A percentile compares a stretch with the other conserved stretches of the same genome.
Conservation (phyloP, 2,888 invertebrate genomes). For the Apodemia mormo region DNA sequence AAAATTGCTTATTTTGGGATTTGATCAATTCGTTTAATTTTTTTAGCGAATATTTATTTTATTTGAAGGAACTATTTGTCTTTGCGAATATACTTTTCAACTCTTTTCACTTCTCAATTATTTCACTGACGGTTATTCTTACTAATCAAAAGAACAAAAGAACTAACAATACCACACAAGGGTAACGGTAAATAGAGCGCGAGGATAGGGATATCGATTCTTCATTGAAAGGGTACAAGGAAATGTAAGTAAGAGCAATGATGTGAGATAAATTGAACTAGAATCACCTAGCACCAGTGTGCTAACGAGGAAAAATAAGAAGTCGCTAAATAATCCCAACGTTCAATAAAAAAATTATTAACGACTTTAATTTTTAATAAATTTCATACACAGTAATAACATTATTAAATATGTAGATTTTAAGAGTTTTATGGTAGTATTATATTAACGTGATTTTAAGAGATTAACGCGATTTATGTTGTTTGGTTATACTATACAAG, state of each 20-base stretch:
- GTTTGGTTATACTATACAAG: too few species aligned
- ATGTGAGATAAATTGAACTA: slow-evolving; percentile 9
- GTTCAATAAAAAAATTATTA: neutral
- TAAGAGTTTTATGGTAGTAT: too few species aligned
- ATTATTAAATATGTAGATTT: too few species aligned
- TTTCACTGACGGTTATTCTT: neutral
- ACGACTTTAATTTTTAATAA: neutral
- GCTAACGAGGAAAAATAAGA: neutral
- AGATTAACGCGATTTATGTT: too few species aligned
- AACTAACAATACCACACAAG: neutral
- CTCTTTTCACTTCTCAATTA: neutral
- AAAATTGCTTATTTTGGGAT: too few species aligned
- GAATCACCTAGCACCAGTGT: neutral
- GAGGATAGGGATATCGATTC: neutral
- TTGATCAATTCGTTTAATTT: too few species aligned
- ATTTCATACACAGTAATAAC: too few species aligned
- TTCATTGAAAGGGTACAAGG: slow-evolving; percentile 11
- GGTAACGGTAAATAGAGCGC: slow-evolving; percentile 1
- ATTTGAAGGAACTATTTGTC: too few species aligned
- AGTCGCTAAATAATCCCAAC: neutral
- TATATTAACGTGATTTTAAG: too few species aligned
- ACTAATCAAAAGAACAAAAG: slow-evolving; percentile 6
- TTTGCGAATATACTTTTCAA: too few species aligned
- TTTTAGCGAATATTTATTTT: too few species aligned
- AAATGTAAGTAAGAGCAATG: slow-evolving; percentile 9